Percentiles rank a stretch among this genome's conserved stretches.
phyloP scores from a whole-genome alignment of 1,140 invertebrate genomes.

The Belonocnema kinseyi region DNA sequence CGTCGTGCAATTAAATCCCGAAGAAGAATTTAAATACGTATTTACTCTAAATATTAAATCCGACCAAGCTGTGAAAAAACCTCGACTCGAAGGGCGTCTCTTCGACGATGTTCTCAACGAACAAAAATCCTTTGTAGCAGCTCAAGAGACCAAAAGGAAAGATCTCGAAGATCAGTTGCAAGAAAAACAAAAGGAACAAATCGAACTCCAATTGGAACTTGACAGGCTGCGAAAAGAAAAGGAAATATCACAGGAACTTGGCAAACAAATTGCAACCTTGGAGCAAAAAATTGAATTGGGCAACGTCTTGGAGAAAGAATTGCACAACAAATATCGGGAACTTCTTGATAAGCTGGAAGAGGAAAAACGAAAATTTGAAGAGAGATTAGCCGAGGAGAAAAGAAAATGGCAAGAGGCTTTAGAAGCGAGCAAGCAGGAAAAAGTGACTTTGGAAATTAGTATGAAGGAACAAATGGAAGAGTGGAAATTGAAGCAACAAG shows the following conservation, averaged over 20 bases:
- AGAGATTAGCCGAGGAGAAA: conserved; percentile 72
- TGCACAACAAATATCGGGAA: conserved; percentile 73
- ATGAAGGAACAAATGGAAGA: conserved; percentile 73
- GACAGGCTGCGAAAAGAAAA: conserved; percentile 68
- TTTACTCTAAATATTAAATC: conserved; percentile 61
- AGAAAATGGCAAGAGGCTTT: conserved; percentile 73
- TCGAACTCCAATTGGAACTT: conserved; percentile 72
- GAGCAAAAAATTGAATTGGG: conserved; percentile 74
- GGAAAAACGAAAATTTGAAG: conserved; percentile 75
- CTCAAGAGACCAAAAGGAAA: conserved; percentile 72
- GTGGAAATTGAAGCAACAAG: conserved; percentile 67
- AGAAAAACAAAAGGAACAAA: conserved; percentile 74
- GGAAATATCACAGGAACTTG: conserved; percentile 65
- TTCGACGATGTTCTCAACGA: conserved; percentile 68
- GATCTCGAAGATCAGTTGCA: conserved; percentile 71
- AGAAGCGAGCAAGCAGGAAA: conserved; percentile 72
- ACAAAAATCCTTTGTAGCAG: conserved; percentile 75
- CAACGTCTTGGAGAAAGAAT: conserved; percentile 70
- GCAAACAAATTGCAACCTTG: conserved; percentile 69
- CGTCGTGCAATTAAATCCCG: background rate
- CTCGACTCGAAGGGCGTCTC: conserved; percentile 64
- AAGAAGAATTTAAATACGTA: conserved; percentile 70
- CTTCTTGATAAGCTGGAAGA: conserved; percentile 72
- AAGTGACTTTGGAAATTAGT: conserved; percentile 69
- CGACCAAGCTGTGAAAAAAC: conserved; percentile 63